Conservation (phyloP, 2,888 invertebrate genomes). For the Drosophila recens region DNA sequence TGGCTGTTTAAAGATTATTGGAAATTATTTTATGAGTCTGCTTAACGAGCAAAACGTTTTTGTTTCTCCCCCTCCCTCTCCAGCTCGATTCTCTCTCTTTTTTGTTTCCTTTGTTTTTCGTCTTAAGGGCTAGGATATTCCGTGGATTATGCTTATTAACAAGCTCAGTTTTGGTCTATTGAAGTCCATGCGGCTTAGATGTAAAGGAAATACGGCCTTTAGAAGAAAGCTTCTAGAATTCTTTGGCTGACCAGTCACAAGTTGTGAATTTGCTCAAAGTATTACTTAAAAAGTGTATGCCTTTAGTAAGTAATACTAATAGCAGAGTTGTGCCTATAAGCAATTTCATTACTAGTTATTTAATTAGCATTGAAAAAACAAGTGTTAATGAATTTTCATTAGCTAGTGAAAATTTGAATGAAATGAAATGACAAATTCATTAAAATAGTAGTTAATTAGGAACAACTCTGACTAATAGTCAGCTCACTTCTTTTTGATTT, state of each 20-base stretch:
- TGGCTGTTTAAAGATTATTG: conserved; percentile 79
- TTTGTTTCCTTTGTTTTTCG: conserved; percentile 4
- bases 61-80: conserved; percentile 17
- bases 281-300: too few species aligned
- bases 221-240: not conserved
- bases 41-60: conserved; percentile 71
- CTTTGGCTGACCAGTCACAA: too few species aligned
- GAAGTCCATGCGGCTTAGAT: not conserved
- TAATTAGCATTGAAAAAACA: too few species aligned
- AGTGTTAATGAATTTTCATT: too few species aligned
- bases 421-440: too few species aligned
- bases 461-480: too few species aligned
- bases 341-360: too few species aligned
- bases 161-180: conserved; percentile 7
- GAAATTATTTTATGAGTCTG: conserved; percentile 76
- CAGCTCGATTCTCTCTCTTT: not conserved
- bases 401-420: too few species aligned
- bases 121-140: not conserved
- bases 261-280: not conserved
- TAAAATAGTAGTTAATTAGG: too few species aligned
- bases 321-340: too few species aligned
- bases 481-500: too few species aligned
- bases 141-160: conserved; percentile 11
- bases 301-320: too few species aligned
- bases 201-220: not conserved